Percentiles rank a stretch among this genome's conserved stretches.
phyloP scores from a whole-genome alignment of 2,888 invertebrate species.

The Capitulum mitella region DNA sequence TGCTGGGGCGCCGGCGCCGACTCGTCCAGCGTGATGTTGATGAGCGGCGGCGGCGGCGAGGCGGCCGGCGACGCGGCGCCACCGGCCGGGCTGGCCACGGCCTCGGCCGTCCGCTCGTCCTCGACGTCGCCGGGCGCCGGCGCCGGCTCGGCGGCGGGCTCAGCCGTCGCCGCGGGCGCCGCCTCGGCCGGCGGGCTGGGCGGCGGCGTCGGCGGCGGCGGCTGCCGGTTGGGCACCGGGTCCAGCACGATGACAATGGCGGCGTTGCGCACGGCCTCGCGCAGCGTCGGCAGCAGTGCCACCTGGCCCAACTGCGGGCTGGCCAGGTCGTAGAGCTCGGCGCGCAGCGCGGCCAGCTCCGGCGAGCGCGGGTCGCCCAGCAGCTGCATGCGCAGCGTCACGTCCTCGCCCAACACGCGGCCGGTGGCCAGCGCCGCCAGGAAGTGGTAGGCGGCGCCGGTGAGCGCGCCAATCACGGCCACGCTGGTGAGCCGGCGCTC shows the following conservation, averaged over 20 bases:
- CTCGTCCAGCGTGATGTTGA: not conserved
- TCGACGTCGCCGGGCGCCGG: not conserved
- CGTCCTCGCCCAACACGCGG: not conserved
- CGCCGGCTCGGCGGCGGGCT: not conserved
- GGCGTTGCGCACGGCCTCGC: slow-evolving; percentile 9
- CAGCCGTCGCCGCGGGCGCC: not conserved
- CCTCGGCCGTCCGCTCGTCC: too few species aligned
- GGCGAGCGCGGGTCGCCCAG: not conserved
- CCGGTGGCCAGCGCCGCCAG: slow-evolving; percentile 17
- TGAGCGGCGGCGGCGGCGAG: not conserved
- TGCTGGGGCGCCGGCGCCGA: not conserved
- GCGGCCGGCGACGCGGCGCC: not conserved
- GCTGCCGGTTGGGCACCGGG: not conserved
- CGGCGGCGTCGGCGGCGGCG: not conserved
- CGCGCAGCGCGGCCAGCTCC: not conserved
- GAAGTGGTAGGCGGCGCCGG: not conserved
- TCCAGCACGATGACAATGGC: not conserved
- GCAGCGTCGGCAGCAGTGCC: not conserved
- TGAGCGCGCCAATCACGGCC: not conserved
- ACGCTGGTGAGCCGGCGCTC: slow-evolving; percentile 12
- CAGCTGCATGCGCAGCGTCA: not conserved
- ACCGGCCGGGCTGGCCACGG: not conserved
- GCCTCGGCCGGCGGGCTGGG: not conserved
- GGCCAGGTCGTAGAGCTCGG: not conserved
- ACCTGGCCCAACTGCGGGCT: not conserved